Evolutionary conservation across 2,113 vertebrate genomes (phyloP).

Genomic region (Perca schrenkii): DNA sequence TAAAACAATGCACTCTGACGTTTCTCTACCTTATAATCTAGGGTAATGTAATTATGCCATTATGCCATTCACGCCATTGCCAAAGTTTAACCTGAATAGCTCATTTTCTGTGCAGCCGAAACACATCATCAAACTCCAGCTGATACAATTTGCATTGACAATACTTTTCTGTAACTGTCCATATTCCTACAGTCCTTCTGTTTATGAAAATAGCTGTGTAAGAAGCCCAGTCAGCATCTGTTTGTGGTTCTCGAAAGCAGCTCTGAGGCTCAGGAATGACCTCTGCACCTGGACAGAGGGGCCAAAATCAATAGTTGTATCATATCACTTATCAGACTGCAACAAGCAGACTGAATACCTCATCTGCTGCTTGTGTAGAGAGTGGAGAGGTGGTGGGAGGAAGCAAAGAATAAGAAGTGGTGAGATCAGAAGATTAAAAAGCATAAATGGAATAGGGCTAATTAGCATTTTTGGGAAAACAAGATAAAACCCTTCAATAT

Average conservation of each 20-base stretch:
- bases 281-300: constrained; percentile 39
- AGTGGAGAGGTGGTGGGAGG: background rate
- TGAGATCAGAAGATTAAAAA: constrained; percentile 28
- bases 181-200: background rate
- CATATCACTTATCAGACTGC: constrained; percentile 69
- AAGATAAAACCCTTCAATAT: background rate
- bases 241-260: constrained; percentile 33
- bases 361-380: constrained; percentile 29
- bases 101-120: constrained; percentile 17
- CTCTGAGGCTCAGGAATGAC: constrained; percentile 53
- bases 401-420: background rate
- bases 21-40: background rate
- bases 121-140: constrained; percentile 6
- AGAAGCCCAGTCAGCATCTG: constrained; percentile 58
- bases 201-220: constrained; percentile 28
- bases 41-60: constrained; percentile 6
- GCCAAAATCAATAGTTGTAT: constrained; percentile 74
- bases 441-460: constrained; percentile 5
- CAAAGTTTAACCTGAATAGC: constrained; percentile 23
- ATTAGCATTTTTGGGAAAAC: background rate
- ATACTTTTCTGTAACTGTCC: constrained; percentile 8
- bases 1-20: background rate
- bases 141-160: constrained; percentile 10
- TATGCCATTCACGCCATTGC: background rate
- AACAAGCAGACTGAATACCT: constrained; percentile 66